A percentile compares a stretch with the other conserved stretches of the same genome.
Evolutionary conservation across 2,888 invertebrate species (phyloP).

Genomic region (Volucella bombylans): DNA sequence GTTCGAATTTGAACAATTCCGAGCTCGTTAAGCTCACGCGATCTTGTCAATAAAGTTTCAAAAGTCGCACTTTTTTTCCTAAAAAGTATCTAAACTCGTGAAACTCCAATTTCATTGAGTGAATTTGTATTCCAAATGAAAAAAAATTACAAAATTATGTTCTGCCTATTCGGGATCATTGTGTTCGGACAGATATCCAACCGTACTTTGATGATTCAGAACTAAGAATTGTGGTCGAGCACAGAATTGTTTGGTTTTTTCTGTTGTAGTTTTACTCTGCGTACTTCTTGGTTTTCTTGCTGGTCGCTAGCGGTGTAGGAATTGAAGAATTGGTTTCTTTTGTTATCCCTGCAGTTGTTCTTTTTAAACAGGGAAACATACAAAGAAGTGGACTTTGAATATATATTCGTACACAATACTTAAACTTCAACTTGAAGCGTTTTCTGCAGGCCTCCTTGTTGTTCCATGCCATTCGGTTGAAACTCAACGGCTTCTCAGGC

Average conservation of each 20-base stretch:
- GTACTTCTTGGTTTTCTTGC: conserved; percentile 39
- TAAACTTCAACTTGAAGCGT: too few relatives aligned
- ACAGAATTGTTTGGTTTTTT: conserved; percentile 41
- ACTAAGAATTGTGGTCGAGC: conserved; percentile 66
- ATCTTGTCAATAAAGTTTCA: background rate
- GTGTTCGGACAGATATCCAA: conserved; percentile 35
- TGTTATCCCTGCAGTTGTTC: too few relatives aligned
- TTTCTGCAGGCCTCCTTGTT: too few relatives aligned
- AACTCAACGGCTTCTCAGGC: too few relatives aligned
- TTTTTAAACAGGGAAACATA: conserved; percentile 6
- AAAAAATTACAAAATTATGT: conserved; percentile 31
- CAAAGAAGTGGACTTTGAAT: too few relatives aligned
- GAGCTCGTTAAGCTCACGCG: background rate
- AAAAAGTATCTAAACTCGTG: conserved; percentile 36
- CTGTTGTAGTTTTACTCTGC: conserved; percentile 17
- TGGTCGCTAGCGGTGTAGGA: too few relatives aligned
- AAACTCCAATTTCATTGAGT: conserved; percentile 8
- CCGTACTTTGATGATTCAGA: conserved; percentile 67
- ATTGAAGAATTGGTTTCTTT: conserved; percentile 40
- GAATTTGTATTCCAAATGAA: conserved; percentile 39
- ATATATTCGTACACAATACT: too few relatives aligned
- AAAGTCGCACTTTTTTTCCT: background rate
- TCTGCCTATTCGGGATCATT: conserved; percentile 41
- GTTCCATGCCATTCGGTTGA: too few relatives aligned
- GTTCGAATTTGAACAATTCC: background rate